Percentiles rank a stretch among this genome's conserved stretches.
These are phyloP conservation scores for Lysandra coridon DNA, from an alignment of 2,888 invertebrate genomes.

Conservation along the genomic window DNA sequence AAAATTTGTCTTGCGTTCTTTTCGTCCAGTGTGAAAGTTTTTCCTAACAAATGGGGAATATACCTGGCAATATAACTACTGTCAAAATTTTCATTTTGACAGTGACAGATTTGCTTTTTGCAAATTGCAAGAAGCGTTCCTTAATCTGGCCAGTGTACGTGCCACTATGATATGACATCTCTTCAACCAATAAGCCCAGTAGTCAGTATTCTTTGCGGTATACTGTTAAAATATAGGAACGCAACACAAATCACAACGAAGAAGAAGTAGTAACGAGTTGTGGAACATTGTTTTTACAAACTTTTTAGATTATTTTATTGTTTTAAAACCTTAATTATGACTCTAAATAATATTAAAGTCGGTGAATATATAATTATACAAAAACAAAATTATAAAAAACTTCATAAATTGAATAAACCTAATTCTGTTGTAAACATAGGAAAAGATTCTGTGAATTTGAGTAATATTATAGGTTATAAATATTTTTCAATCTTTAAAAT, in stretches of 20 bases:
- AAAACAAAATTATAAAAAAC: constrained; percentile 87
- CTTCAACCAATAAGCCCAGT: too few relatives aligned
- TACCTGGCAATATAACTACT: neutral
- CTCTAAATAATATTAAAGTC: constrained; percentile 73
- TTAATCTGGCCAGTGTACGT: too few relatives aligned
- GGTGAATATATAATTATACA: constrained; percentile 89
- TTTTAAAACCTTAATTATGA: constrained; percentile 37
- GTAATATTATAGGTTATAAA: constrained; percentile 83
- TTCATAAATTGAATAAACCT: constrained; percentile 85
- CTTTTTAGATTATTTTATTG: neutral
- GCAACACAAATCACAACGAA: neutral
- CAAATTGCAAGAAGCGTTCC: too few relatives aligned
- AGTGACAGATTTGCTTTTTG: too few relatives aligned
- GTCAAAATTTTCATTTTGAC: neutral
- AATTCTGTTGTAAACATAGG: constrained; percentile 84
- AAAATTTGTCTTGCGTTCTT: too few relatives aligned
- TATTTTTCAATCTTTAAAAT: constrained; percentile 89
- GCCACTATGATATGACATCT: too few relatives aligned
- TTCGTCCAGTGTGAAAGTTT: neutral
- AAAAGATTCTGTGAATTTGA: constrained; percentile 85
- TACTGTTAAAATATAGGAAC: neutral
- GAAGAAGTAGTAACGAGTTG: neutral
- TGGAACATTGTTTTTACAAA: neutral
- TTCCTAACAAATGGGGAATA: neutral
- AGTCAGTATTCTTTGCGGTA: too few relatives aligned